Evolutionary conservation across 2,113 vertebrate genomes (phyloP).

Genomic region (Otis tarda): DNA sequence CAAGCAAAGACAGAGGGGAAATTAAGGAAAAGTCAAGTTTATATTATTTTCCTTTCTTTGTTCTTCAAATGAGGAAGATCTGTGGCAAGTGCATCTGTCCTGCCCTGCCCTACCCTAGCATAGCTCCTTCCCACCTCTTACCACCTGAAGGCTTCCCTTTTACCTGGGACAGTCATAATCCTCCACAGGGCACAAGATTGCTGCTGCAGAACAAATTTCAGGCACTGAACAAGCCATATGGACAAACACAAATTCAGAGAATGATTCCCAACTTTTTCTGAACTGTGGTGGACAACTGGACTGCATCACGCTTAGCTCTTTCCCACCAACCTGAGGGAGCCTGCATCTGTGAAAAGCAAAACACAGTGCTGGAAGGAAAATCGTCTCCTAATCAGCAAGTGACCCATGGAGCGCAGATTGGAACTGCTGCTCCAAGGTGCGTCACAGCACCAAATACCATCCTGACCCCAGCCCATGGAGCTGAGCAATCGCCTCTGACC

Average conservation of each 20-base stretch:
- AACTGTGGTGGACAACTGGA: neutral
- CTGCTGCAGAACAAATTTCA: neutral
- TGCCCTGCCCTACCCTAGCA: neutral
- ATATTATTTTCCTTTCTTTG: neutral
- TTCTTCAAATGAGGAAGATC: neutral
- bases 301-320: neutral
- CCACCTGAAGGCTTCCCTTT: neutral
- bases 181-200: neutral
- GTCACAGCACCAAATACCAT: neutral
- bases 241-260: neutral
- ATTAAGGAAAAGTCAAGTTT: neutral
- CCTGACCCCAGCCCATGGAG: neutral
- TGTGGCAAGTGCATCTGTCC: neutral
- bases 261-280: neutral
- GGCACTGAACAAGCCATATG: neutral
- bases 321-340: neutral
- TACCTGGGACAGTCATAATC: neutral
- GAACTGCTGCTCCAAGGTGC: neutral
- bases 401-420: neutral
- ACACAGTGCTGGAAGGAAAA: neutral
- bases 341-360: neutral
- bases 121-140: neutral
- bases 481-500: neutral
- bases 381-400: neutral
- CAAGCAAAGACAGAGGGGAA: neutral